Percentiles rank a stretch among this genome's conserved stretches.
Conservation (phyloP, 2,113 vertebrate species). For the Anser cygnoides region DNA sequence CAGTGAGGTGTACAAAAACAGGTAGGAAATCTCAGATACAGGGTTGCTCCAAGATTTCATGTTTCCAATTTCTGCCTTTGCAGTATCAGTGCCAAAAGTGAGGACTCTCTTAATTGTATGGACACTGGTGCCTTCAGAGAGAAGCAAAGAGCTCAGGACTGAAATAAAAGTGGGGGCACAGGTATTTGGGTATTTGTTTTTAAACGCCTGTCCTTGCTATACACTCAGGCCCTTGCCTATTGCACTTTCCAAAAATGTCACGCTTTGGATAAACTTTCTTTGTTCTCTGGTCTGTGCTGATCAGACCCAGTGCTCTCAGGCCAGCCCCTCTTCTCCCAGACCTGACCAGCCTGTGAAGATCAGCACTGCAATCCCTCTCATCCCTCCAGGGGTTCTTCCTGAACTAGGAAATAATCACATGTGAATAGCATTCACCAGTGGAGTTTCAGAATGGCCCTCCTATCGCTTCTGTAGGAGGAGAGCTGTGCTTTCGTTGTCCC, state of each 20-base stretch:
- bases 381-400: background rate
- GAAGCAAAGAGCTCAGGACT: background rate
- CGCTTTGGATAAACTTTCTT: background rate
- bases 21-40: background rate
- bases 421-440: background rate
- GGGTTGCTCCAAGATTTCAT: background rate
- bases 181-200: background rate
- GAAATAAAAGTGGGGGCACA: background rate
- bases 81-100: background rate
- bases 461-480: background rate
- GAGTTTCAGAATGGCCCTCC: background rate
- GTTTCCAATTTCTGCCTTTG: background rate
- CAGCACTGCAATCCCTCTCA: background rate
- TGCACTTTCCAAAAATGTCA: background rate
- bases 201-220: background rate
- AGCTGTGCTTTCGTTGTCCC: background rate
- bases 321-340: background rate
- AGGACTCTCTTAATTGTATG: background rate
- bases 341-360: background rate
- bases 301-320: background rate
- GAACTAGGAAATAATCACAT: background rate
- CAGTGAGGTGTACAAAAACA: background rate
- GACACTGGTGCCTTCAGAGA: background rate
- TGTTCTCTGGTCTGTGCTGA: background rate
- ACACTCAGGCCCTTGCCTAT: background rate